phyloP scores from a whole-genome alignment of 1,140 invertebrate species.

The Drosophila takahashii region DNA sequence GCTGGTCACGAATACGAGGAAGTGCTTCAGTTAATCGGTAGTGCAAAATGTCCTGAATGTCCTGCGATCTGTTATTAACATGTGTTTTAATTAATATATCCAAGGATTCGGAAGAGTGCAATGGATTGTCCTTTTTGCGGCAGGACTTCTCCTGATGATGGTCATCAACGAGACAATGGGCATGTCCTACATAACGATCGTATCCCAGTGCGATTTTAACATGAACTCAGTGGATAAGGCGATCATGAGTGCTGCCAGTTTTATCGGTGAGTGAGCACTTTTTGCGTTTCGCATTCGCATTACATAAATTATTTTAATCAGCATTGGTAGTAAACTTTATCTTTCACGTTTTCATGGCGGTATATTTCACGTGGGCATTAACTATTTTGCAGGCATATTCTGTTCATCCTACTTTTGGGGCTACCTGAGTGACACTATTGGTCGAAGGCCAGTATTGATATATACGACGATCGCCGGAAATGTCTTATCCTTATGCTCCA shows the following conservation, averaged over 20 bases:
- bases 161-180: slow-evolving; percentile 82
- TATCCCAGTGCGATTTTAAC: slow-evolving; percentile 84
- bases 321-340: slow-evolving; percentile 4
- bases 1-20: slow-evolving; percentile 67
- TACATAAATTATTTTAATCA: not conserved
- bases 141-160: slow-evolving; percentile 77
- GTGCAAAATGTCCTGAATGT: not conserved
- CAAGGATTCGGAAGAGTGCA: slow-evolving; percentile 72
- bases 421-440: slow-evolving; percentile 89
- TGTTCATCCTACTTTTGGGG: slow-evolving; percentile 88
- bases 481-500: slow-evolving; percentile 84
- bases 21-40: slow-evolving; percentile 65
- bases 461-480: slow-evolving; percentile 64
- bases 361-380: slow-evolving; percentile 15
- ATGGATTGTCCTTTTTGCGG: slow-evolving; percentile 64
- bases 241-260: slow-evolving; percentile 76
- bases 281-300: slow-evolving; percentile 1
- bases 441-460: slow-evolving; percentile 86
- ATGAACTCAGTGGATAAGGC: slow-evolving; percentile 80
- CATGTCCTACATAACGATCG: slow-evolving; percentile 80
- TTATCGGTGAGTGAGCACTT: slow-evolving; percentile 67
- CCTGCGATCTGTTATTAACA: not conserved
- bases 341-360: slow-evolving; percentile 16
- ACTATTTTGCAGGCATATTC: slow-evolving; percentile 85
- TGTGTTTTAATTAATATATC: not conserved